Evolutionary conservation across 2,888 invertebrate genomes (phyloP), one percentile per base, ranked within the genome.

Genomic region (Nemapogon koenigi): DNA sequence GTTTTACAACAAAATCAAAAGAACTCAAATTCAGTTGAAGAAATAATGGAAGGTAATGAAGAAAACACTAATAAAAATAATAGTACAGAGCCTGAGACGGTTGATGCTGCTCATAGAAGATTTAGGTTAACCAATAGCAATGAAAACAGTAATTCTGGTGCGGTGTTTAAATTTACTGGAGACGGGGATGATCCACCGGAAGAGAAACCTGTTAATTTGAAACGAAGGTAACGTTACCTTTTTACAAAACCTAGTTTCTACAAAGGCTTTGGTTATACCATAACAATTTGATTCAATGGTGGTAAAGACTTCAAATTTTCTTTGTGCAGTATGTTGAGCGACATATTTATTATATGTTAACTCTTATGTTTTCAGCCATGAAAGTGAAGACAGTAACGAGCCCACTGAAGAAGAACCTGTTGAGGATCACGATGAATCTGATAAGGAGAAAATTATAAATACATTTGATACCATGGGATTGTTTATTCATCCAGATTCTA

Each of bases 381-480:
- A 83, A 59, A 57, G 70, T 29, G 70, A 71, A 41, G 22, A 6
- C 8, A 10, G 10, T 22, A 10, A 22, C 8, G 28, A 13, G n/a
- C n/a, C n/a, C n/a, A n/a, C n/a, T n/a, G n/a, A n/a, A n/a, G n/a
- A n/a, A n/a, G n/a, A n/a, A n/a, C n/a, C n/a, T n/a, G n/a, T n/a
- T n/a, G 37, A 37, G 1, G 72, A 73, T 25, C 62, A 63, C 6
- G 81, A 82, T 25, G 83, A 81, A 44, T 52, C 55, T n/a, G 59
- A 57, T 2, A 59, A 69, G n/a, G 81, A 84, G 43, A 81, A 81
- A 40, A 81, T 87, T 10, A 84, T 83, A 48, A 76, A 81, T 10
- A 87, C 87, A 0, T 85, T 89, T 49, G 81, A 83, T 47, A 62
- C 85, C 39, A 85, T 89, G 81, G 88, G 87, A 0, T 81, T 82